Evolutionary conservation across 1,140 invertebrate species (phyloP), one percentile per base, ranked within the genome.

Genomic region (Panagrolaimus sp.): DNA sequence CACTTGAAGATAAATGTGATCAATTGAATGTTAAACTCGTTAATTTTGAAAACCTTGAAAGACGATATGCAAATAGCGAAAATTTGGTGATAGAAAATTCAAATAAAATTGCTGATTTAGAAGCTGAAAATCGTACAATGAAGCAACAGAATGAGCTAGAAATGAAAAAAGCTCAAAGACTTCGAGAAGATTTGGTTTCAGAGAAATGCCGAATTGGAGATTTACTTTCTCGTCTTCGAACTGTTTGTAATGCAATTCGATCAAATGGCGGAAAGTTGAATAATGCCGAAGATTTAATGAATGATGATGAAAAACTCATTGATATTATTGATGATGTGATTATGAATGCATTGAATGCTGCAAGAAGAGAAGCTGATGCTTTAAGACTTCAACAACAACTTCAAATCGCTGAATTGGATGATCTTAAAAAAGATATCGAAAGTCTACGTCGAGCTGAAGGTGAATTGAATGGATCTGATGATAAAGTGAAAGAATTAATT

Each of bases 351-450:
- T 68, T 79, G 15, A 67, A 45, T 45, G 66, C 46, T 14, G 69
- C 76, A 8, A 26, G 76, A 15, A 5, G 15, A 3, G 75, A 78
- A 47, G 77, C 77, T 4, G 75, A 78, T 63, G 47, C 68, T n/a
- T 45, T 77, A 32, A 44, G 77, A n/a, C 45, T 79, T 38, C 72
- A 79, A 58, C 73, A 76, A 65, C 67, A 72, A 68, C 68, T 67
- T 32, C 75, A 77, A 68, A 72, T 77, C n/a, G 66, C 65, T 43
- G 75, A 79, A 63, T 43, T 79, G 9, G 43, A 69, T 26, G 28
- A 48, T 15, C 71, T 71, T 3, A 55, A 44, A 38, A 38, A 46
- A 17, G 47, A 65, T 65, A 69, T 69, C 26, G 58, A 65, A 63
- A 6, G 8, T 32, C 32, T 69, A 3, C 26, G 47, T 24, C 14